These are phyloP conservation scores for Nerophis ophidion DNA, from an alignment of 2,113 vertebrate species.

Conservation along the genomic window DNA sequence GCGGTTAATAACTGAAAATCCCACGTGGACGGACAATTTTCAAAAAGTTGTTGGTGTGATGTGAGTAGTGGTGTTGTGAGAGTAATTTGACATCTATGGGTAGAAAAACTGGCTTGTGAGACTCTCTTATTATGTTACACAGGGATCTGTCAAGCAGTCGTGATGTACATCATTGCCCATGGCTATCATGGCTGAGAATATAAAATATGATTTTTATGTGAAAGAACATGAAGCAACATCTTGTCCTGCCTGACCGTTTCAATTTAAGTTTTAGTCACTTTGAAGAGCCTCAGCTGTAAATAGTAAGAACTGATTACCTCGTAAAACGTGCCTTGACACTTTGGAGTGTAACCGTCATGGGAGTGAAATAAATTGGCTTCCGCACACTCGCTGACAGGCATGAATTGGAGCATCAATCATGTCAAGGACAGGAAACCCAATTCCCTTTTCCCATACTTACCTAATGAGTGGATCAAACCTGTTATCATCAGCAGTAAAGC, in stretches of 20 bases:
- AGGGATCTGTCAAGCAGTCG: conserved; percentile 14
- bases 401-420: conserved; percentile 23
- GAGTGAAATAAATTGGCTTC: conserved; percentile 31
- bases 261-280: conserved; percentile 48
- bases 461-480: conserved; percentile 39
- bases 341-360: conserved; percentile 24
- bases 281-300: conserved; percentile 49
- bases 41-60: background rate
- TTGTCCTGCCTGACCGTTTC: conserved; percentile 25
- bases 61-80: conserved; percentile 9
- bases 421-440: conserved; percentile 24
- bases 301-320: conserved; percentile 25
- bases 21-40: conserved; percentile 19
- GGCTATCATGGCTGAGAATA: background rate
- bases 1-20: conserved; percentile 23
- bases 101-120: conserved; percentile 12
- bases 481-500: conserved; percentile 34
- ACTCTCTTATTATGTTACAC: background rate
- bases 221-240: conserved; percentile 16
- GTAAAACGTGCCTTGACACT: conserved; percentile 59
- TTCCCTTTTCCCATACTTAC: conserved; percentile 34
- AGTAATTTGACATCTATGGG: background rate
- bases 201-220: conserved; percentile 7
- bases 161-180: conserved; percentile 5
- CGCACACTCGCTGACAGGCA: conserved; percentile 14